Evolutionary conservation across 1,140 invertebrate genomes (phyloP).

Genomic region (Psilanteris sp.): DNA sequence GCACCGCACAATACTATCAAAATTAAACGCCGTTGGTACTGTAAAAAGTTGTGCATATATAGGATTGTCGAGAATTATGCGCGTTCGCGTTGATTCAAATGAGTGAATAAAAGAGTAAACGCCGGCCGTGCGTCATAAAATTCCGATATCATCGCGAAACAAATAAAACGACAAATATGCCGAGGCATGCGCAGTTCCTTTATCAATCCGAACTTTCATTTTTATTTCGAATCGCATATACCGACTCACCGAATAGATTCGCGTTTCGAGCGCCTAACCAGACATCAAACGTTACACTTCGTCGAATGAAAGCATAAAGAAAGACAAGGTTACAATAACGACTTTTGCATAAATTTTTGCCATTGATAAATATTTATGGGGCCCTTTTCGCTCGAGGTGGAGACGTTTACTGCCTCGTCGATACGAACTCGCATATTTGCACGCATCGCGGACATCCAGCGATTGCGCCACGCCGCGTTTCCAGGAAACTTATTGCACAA

Average conservation of each 20-base stretch:
- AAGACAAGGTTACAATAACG: conserved; percentile 40
- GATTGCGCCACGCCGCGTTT: conserved; percentile 19
- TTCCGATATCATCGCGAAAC: too few relatives aligned
- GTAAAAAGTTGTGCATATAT: too few relatives aligned
- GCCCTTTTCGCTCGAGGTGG: conserved; percentile 52
- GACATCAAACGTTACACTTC: conserved; percentile 40
- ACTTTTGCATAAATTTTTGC: conserved; percentile 54
- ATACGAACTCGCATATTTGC: conserved; percentile 41
- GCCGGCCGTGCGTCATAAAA: too few relatives aligned
- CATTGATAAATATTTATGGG: conserved; percentile 59
- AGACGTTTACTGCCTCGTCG: conserved; percentile 52
- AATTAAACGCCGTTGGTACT: too few relatives aligned
- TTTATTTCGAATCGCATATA: conserved; percentile 20
- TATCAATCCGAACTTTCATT: conserved; percentile 43
- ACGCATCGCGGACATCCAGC: conserved; percentile 36
- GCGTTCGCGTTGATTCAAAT: too few relatives aligned
- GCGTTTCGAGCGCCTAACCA: conserved; percentile 40
- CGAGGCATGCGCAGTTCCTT: too few relatives aligned
- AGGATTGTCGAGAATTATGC: too few relatives aligned
- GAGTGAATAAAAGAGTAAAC: too few relatives aligned
- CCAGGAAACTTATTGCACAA: conserved; percentile 49
- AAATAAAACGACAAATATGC: too few relatives aligned
- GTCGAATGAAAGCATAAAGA: conserved; percentile 25
- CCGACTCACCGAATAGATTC: conserved; percentile 13
- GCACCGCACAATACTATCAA: too few relatives aligned